Base-by-base conservation (phyloP, 2,113 vertebrate genomes). In the Cavia porcellus region DNA sequence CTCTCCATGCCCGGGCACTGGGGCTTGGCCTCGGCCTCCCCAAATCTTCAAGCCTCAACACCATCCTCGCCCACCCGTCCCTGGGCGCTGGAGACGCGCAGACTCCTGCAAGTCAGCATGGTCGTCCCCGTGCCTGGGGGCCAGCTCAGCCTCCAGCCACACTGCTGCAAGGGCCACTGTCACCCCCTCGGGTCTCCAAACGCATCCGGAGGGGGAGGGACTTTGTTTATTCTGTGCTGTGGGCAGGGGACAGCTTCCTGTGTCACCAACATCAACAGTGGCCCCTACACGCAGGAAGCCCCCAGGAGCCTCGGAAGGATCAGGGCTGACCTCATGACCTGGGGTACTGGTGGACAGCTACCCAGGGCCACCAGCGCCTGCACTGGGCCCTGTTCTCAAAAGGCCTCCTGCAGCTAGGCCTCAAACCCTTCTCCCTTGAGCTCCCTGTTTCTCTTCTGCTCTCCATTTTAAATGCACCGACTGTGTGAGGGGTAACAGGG, bases 31-130 rank as follows among this genome's bases (percentile, higher is more conserved):
- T 96, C 77, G 83, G 90, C 94, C 95, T 96, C 94, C 93, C 61
- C 55, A 59, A 35, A 64, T 83, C 87, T 93, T 98, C 98, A 98
- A 96, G 97, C 97, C 96, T 94, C 96, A 96, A 98, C 97, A 97
- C 88, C 35, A 38, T 75, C 94, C 94, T 98, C 92, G 38, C 94
- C 97, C 96, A 96, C 94, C 96, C 1, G 6, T 24, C 95, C 68
- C 86, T 59, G 50, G 93, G 92, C 0, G 15, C 95, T 72, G 38
- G 96, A 97, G 97, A 96, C 95, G 93, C 66, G 0, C 47, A n/a
- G 96, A 55, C 94, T 97, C 96, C 85, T 88, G 64, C 61, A 79
- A 92, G 90, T 95, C 89, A 45, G 64, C 45, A 0, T 9, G 96
- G 97, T 85, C 96, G 87, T 45, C 90, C 74, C 45, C 68, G 75